These are phyloP conservation scores for Drosophila sp. DNA, from an alignment of 1,140 invertebrate species.

Conservation along the genomic window DNA sequence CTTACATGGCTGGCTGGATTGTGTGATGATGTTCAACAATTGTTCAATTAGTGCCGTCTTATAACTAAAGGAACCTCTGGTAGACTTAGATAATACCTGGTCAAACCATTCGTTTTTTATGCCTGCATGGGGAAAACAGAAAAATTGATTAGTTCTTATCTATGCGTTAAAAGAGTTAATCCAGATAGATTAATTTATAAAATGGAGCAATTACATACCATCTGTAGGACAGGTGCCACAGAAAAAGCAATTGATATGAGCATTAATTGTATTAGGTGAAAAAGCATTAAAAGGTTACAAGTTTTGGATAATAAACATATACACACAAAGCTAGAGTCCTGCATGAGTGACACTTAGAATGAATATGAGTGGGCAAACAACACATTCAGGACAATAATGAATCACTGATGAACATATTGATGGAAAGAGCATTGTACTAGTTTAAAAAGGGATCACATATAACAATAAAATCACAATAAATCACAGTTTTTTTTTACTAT, in stretches of 20 bases:
- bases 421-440: too few relatives aligned
- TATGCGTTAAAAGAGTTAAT: too few relatives aligned
- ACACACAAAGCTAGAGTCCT: background rate
- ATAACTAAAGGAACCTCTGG: constrained; percentile 84
- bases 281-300: constrained; percentile 48
- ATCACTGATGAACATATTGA: too few relatives aligned
- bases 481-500: too few relatives aligned
- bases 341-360: background rate
- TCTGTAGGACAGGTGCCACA: constrained; percentile 59
- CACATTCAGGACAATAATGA: background rate
- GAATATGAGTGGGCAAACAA: background rate
- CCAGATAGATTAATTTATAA: constrained; percentile 40
- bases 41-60: constrained; percentile 91
- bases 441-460: too few relatives aligned
- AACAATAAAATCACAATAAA: too few relatives aligned
- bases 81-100: constrained; percentile 85
- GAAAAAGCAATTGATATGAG: constrained; percentile 63
- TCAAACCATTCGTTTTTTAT: constrained; percentile 89
- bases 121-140: constrained; percentile 84
- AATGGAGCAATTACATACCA: constrained; percentile 68
- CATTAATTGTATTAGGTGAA: constrained; percentile 38
- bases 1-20: constrained; percentile 92
- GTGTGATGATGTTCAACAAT: constrained; percentile 90
- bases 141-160: background rate
- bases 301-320: constrained; percentile 24